These are phyloP conservation scores for Anthopleura sola DNA, from an alignment of 64 coral and sea anemone species.

Conservation along the genomic window DNA sequence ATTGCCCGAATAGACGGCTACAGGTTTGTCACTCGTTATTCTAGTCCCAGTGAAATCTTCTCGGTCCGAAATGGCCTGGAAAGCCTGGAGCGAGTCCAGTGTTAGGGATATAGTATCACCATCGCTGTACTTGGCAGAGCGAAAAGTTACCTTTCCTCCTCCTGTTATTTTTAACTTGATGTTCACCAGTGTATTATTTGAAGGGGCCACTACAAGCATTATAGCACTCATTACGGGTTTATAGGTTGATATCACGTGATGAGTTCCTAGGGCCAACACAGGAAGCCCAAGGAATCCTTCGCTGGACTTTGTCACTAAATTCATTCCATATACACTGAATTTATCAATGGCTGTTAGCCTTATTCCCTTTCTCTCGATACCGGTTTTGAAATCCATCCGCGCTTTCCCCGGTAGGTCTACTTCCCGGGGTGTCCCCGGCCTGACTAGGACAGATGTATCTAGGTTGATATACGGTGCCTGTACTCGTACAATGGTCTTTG, in stretches of 20 bases:
- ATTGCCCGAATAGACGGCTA: conserved; percentile 80
- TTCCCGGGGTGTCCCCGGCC: conserved; percentile 3
- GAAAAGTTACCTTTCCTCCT: conserved; percentile 23
- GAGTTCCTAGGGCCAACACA: conserved; percentile 17
- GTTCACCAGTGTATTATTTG: conserved; percentile 34
- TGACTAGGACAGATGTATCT: not conserved
- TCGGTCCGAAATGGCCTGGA: conserved; percentile 12
- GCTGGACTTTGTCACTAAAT: not conserved
- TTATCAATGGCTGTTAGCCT: conserved; percentile 1
- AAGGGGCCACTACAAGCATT: conserved; percentile 24
- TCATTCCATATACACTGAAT: conserved; percentile 43
- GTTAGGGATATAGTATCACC: conserved; percentile 20
- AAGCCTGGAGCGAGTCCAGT: conserved; percentile 29
- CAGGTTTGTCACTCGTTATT: conserved; percentile 45
- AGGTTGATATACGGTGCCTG: not conserved
- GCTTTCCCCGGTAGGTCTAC: not conserved
- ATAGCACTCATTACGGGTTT: not conserved
- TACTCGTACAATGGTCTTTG: not conserved
- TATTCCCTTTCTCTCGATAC: conserved; percentile 53
- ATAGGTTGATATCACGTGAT: conserved; percentile 39
- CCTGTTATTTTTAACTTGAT: conserved; percentile 18
- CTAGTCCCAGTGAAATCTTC: conserved; percentile 62
- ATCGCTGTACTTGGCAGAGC: not conserved
- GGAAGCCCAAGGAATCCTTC: conserved; percentile 63
- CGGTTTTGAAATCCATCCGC: not conserved